These are phyloP conservation scores for Ceramica pisi DNA, from an alignment of 2,888 invertebrate species.

Conservation along the genomic window DNA sequence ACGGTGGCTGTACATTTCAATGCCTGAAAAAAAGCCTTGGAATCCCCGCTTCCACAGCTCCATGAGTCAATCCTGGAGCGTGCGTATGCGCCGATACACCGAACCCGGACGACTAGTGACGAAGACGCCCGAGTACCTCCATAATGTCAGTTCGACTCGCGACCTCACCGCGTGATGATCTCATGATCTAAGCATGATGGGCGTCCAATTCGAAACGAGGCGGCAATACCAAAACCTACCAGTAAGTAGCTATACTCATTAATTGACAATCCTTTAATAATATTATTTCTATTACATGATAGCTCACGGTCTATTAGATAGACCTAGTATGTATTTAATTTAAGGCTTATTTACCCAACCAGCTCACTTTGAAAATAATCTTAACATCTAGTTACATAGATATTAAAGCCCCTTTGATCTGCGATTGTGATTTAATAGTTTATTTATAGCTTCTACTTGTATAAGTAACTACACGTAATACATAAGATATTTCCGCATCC, in stretches of 20 bases:
- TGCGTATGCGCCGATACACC: neutral
- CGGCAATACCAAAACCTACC: neutral
- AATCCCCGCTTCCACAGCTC: neutral
- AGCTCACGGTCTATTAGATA: neutral
- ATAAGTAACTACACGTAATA: neutral
- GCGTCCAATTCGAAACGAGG: conserved; percentile 4
- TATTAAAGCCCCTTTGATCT: neutral
- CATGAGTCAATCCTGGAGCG: neutral
- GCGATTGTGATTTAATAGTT: neutral
- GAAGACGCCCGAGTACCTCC: conserved; percentile 5
- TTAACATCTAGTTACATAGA: neutral
- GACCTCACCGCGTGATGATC: conserved; percentile 29
- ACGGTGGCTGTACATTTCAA: neutral
- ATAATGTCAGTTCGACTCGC: conserved; percentile 30
- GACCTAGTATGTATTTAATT: neutral
- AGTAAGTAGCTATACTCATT: conserved; percentile 13
- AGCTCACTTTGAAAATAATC: neutral
- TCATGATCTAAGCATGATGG: conserved; percentile 33
- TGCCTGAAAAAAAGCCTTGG: conserved; percentile 3
- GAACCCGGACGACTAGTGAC: neutral
- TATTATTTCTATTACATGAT: neutral
- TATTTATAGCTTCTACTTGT: conserved; percentile 11
- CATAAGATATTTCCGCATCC: conserved; percentile 38
- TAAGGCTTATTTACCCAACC: neutral
- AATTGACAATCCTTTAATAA: neutral